Evolutionary conservation across 2,888 invertebrate genomes (phyloP).

Genomic region (Exephanes ischioxanthus): DNA sequence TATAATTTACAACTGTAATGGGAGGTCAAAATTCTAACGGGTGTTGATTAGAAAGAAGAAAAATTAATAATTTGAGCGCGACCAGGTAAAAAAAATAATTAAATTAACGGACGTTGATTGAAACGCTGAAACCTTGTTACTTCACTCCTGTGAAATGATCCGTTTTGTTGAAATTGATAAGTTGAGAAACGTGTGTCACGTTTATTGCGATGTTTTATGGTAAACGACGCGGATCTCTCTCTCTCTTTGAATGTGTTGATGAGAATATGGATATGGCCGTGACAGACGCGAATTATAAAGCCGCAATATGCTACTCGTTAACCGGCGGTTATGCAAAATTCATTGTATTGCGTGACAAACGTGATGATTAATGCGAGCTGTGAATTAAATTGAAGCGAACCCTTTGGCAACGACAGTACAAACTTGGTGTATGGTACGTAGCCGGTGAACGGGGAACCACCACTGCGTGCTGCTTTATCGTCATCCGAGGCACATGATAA

Average conservation of each 20-base stretch:
- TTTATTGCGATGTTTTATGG: neutral
- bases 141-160: constrained; percentile 2
- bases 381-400: constrained; percentile 50
- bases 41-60: neutral
- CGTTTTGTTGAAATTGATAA: neutral
- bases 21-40: neutral
- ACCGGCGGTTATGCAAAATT: constrained; percentile 53
- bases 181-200: constrained; percentile 7
- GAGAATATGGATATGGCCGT: constrained; percentile 60
- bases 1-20: too few species aligned
- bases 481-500: constrained; percentile 26
- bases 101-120: constrained; percentile 9
- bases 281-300: constrained; percentile 58
- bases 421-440: neutral
- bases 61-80: neutral
- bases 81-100: constrained; percentile 1
- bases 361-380: constrained; percentile 52
- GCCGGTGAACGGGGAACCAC: neutral
- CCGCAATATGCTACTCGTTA: constrained; percentile 36
- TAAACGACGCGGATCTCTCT: neutral
- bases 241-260: constrained; percentile 5
- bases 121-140: constrained; percentile 2
- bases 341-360: constrained; percentile 49
- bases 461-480: constrained; percentile 43
- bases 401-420: constrained; percentile 13